A percentile compares a stretch with the other conserved stretches of the same genome.
Evolutionary conservation across 2,797 vertebrate genomes (phyloP).

Genomic region (Chelon auratus): DNA sequence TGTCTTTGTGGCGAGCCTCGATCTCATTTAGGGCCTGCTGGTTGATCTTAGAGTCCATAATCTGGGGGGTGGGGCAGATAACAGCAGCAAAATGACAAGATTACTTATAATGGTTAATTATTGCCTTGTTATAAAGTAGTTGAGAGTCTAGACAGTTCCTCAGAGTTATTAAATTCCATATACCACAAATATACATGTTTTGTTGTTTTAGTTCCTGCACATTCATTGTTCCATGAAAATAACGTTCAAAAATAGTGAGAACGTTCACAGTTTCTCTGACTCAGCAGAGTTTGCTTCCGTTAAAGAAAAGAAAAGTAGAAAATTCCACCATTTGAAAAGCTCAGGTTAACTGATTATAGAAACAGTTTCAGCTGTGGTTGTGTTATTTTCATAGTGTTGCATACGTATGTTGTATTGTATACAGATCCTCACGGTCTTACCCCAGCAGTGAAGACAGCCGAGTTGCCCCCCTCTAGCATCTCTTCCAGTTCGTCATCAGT

Average conservation of each 20-base stretch:
- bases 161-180: no score
- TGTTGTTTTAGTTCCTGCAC: no score
- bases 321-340: background rate
- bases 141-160: no score
- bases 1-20: conserved; percentile 96
- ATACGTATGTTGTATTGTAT: background rate
- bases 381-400: background rate
- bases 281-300: no score
- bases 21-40: conserved; percentile 97
- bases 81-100: background rate
- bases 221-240: no score
- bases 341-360: no score
- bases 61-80: conserved; percentile 76
- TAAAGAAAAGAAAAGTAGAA: background rate
- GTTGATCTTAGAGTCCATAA: conserved; percentile 94
- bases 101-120: background rate
- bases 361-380: background rate
- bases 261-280: no score
- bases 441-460: conserved; percentile 91
- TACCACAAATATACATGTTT: no score
- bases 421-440: conserved; percentile 66
- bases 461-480: conserved; percentile 95
- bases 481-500: conserved; percentile 95
- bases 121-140: no score
- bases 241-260: no score